phyloP scores from a whole-genome alignment of 1,140 invertebrate genomes.

The Metopolophium dirhodum region DNA sequence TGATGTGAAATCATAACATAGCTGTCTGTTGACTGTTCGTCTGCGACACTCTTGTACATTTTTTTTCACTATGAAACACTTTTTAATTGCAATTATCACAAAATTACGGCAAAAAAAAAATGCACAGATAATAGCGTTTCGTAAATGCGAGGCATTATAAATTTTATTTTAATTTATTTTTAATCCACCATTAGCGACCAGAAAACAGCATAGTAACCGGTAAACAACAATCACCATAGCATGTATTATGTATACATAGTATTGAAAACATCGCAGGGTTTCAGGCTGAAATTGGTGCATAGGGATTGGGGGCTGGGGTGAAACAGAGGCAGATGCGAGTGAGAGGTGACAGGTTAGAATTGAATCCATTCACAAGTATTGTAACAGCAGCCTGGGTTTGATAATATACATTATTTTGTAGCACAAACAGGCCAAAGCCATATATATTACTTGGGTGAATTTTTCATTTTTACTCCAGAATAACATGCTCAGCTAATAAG shows the following conservation, averaged over 20 bases:
- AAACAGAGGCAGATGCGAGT: slow-evolving; percentile 49
- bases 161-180: slow-evolving; percentile 23
- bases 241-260: slow-evolving; percentile 41
- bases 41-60: slow-evolving; percentile 34
- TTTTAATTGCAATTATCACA: slow-evolving; percentile 49
- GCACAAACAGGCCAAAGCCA: slow-evolving; percentile 23
- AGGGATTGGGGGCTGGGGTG: neutral
- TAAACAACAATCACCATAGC: slow-evolving; percentile 56
- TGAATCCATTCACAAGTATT: slow-evolving; percentile 51
- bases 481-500: slow-evolving; percentile 48
- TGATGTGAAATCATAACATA: slow-evolving; percentile 52
- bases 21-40: slow-evolving; percentile 39
- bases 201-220: slow-evolving; percentile 52
- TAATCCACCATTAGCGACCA: slow-evolving; percentile 54
- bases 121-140: slow-evolving; percentile 49
- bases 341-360: slow-evolving; percentile 55
- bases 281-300: slow-evolving; percentile 50
- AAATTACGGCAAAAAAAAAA: slow-evolving; percentile 50
- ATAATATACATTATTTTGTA: slow-evolving; percentile 21
- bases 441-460: slow-evolving; percentile 15
- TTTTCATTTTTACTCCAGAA: slow-evolving; percentile 31
- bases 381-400: slow-evolving; percentile 22
- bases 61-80: slow-evolving; percentile 54
- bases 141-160: slow-evolving; percentile 54
- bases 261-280: slow-evolving; percentile 49